Conservation (phyloP, 2,113 vertebrate species). For the Podilymbus podiceps region DNA sequence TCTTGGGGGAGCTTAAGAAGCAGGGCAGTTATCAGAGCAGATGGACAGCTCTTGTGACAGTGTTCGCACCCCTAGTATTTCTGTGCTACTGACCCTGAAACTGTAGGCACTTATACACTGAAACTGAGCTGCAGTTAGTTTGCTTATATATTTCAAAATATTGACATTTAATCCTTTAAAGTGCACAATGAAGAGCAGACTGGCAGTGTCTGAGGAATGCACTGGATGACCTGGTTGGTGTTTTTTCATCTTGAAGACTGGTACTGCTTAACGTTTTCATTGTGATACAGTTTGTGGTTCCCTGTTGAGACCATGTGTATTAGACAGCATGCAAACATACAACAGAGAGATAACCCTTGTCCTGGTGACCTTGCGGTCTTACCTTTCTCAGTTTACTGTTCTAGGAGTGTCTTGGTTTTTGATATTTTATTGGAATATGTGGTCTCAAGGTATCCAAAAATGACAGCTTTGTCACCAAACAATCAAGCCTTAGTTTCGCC, state of each 20-base stretch:
- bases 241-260: neutral
- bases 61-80: neutral
- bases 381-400: neutral
- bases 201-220: neutral
- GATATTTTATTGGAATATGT: neutral
- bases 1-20: neutral
- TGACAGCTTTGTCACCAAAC: neutral
- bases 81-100: neutral
- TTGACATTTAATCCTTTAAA: neutral
- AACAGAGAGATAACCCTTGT: neutral
- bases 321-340: rapidly evolving
- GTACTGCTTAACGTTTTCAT: neutral
- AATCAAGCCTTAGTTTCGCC: neutral
- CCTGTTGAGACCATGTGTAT: neutral
- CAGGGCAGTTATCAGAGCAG: neutral
- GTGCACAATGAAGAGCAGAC: neutral
- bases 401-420: neutral
- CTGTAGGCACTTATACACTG: neutral
- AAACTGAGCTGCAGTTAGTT: neutral
- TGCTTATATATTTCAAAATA: neutral
- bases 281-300: neutral
- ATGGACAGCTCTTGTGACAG: neutral
- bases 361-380: neutral
- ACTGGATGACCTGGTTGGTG: neutral
- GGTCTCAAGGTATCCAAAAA: neutral